Percentiles rank a stretch among this genome's conserved stretches.
Conservation (phyloP, 64 coral and sea anemone species). For the Exaiptasia diaphana region DNA sequence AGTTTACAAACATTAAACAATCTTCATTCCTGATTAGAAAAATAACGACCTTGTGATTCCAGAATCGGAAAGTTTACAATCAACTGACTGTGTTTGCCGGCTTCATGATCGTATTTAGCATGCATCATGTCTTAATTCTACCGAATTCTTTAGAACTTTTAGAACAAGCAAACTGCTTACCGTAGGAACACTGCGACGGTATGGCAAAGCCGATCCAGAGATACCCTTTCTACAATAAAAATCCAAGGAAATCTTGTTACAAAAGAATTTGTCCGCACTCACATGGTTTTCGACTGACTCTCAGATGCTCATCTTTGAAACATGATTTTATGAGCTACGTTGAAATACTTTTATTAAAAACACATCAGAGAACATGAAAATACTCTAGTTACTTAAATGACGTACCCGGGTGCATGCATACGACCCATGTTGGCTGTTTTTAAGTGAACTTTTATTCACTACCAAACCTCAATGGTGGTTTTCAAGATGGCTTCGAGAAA, state of each 20-base stretch:
- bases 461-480: not conserved
- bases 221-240: constrained; percentile 91
- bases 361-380: not conserved
- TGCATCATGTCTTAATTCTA: no score
- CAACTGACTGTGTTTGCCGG: no score
- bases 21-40: no score
- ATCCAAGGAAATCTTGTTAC: not conserved
- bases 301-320: no score
- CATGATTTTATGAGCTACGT: no score
- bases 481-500: constrained; percentile 91
- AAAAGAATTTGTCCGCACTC: no score
- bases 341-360: not conserved
- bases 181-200: constrained; percentile 94
- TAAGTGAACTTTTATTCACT: constrained; percentile 14
- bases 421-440: constrained; percentile 92
- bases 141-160: no score
- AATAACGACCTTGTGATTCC: no score
- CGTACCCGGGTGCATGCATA: constrained; percentile 96
- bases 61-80: no score
- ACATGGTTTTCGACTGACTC: no score
- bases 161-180: constrained; percentile 44
- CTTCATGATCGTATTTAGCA: no score
- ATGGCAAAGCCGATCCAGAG: constrained; percentile 92
- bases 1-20: not conserved
- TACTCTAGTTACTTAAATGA: not conserved